These are phyloP conservation scores for Hanleya hanleyi DNA, from an alignment of 2,888 invertebrate species.

Conservation along the genomic window DNA sequence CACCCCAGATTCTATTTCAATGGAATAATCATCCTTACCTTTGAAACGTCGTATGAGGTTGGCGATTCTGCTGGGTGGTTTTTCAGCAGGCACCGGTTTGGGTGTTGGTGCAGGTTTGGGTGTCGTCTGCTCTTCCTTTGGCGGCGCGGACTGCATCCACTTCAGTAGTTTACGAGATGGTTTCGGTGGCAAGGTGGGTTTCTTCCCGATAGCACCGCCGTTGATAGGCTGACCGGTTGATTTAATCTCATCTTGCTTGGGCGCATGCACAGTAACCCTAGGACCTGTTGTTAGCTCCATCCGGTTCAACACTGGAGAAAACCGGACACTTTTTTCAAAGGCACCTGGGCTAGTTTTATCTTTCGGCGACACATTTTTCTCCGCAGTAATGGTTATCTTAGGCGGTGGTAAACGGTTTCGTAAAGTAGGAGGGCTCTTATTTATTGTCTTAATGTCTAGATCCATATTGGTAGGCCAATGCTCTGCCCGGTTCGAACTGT, in stretches of 20 bases:
- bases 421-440: not conserved
- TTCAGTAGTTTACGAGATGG: not conserved
- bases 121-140: not conserved
- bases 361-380: not conserved
- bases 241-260: not conserved
- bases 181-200: not conserved
- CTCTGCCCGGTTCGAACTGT: not conserved
- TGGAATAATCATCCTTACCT: constrained; percentile 6
- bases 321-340: constrained; percentile 2
- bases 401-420: not conserved
- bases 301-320: not conserved
- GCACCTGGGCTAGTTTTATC: constrained; percentile 1
- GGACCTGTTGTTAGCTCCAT: not conserved
- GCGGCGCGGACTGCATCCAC: not conserved
- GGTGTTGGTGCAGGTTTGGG: not conserved
- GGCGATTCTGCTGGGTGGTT: not conserved
- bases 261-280: not conserved
- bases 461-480: too few relatives aligned
- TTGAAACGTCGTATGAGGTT: constrained; percentile 2
- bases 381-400: not conserved
- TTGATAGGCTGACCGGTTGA: not conserved
- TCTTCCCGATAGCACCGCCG: not conserved
- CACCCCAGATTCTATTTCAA: not conserved
- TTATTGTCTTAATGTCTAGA: not conserved
- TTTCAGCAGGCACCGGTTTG: not conserved